Evolutionary conservation across 2,888 invertebrate species (phyloP), one percentile per base, ranked within the genome.

Genomic region (Germaria angustata): DNA sequence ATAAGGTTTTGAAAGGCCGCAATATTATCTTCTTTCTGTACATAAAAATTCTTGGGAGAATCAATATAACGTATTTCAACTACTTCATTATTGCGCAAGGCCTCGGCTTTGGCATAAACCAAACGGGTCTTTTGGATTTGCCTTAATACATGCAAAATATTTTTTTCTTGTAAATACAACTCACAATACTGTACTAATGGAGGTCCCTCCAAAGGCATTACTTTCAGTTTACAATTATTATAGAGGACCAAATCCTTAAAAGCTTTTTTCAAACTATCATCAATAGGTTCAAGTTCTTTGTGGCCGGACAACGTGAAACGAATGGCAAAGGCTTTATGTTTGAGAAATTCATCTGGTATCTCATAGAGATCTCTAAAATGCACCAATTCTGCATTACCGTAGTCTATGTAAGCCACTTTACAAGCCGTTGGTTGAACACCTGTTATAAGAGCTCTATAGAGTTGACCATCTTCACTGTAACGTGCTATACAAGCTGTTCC

Each of bases 331-430:
- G 95, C 95, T 92, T 94, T 94, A 0, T 94, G 94, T 76, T 93
- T 93, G 1, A 96, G 93, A 90, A 94, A 95, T 87, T 95, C 94
- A 78, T 94, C 93, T 0, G 96, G 95, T 85, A 96, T 94, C 88
- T 95, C 94, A 89, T 93, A 96, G 61, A 96, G 93, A 85, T 95
- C 94, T 84, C 94, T 93, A 83, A 94, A 94, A 0, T 94, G 93
- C 11, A 96, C 93, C 87, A 94, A 92, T 91, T 95, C 96, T 6
- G 94, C 94, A 87, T 95, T 95, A 32, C 96, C 96, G 89, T 95
- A 96, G 90, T 96, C 96, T 34, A 96, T 95, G 89, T 95, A 96
- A 87, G 94, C 95, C 5, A 96, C 93, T 90, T 95, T 95, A 88
- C 94, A 95, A 65, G 94, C 93, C 20, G 94, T 93, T 79, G 94